These are phyloP conservation scores for Astropecten irregularis DNA, from an alignment of 53 echinoderm and acorn worm species.

Conservation along the genomic window DNA sequence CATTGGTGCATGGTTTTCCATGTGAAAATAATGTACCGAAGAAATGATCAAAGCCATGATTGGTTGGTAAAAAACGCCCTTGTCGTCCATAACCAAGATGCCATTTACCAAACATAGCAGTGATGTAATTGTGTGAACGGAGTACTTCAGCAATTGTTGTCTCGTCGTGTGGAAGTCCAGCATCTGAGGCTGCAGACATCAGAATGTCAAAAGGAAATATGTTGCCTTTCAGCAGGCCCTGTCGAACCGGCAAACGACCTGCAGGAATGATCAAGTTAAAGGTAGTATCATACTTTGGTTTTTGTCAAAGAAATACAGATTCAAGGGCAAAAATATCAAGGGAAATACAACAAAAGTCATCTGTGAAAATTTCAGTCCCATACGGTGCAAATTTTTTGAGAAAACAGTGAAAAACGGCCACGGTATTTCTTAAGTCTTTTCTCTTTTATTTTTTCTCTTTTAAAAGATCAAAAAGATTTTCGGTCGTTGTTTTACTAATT, in stretches of 20 bases:
- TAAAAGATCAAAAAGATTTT: too few relatives aligned
- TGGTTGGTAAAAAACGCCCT: conserved; percentile 19
- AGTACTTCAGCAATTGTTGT: conserved; percentile 43
- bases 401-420: too few relatives aligned
- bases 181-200: conserved; percentile 17
- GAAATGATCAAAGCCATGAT: conserved; percentile 23
- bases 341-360: too few relatives aligned
- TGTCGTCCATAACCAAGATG: conserved; percentile 24
- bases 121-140: neutral
- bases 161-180: conserved; percentile 30
- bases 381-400: too few relatives aligned
- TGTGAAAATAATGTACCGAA: conserved; percentile 36
- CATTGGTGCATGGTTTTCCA: neutral
- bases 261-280: too few relatives aligned
- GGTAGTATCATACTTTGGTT: too few relatives aligned
- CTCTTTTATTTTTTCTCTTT: too few relatives aligned
- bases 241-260: conserved; percentile 46
- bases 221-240: conserved; percentile 30
- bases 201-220: conserved; percentile 26
- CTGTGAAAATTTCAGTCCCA: too few relatives aligned
- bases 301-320: too few relatives aligned
- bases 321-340: too few relatives aligned
- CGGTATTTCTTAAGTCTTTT: too few relatives aligned
- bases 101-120: conserved; percentile 55
- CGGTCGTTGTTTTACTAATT: too few relatives aligned